phyloP scores from a whole-genome alignment of 2,113 vertebrate genomes.

The Takifugu flavidus region DNA sequence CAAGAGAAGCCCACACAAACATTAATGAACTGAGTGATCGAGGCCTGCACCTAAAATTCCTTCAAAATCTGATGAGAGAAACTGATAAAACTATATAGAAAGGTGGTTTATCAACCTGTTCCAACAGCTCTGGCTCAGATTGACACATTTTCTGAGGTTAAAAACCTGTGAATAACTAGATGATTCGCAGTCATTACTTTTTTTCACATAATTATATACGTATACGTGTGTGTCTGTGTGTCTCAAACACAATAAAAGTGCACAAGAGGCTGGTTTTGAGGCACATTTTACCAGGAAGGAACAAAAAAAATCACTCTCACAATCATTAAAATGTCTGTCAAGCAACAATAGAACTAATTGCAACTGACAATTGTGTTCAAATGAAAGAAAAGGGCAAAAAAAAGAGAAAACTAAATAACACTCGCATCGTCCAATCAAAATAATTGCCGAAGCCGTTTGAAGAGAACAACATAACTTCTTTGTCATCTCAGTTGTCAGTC shows the following conservation, averaged over 20 bases:
- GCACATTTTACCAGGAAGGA: conserved; percentile 3
- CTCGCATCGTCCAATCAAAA: conserved; percentile 27
- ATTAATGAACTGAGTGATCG: too few relatives aligned
- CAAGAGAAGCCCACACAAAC: too few relatives aligned
- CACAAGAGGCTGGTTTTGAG: neutral
- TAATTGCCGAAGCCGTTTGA: conserved; percentile 39
- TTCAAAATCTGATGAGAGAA: too few relatives aligned
- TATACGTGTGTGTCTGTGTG: too few relatives aligned
- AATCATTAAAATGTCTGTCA: conserved; percentile 27
- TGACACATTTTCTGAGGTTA: too few relatives aligned
- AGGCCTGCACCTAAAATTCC: too few relatives aligned
- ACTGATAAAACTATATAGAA: too few relatives aligned
- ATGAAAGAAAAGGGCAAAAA: conserved; percentile 12
- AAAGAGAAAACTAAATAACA: neutral
- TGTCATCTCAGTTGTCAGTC: conserved; percentile 32
- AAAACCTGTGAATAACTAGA: too few relatives aligned
- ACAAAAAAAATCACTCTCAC: conserved; percentile 53
- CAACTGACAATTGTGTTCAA: conserved; percentile 29
- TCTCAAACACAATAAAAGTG: neutral
- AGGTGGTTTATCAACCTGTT: too few relatives aligned
- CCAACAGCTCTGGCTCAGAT: too few relatives aligned
- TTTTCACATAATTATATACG: too few relatives aligned
- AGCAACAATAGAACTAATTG: conserved; percentile 36
- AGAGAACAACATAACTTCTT: conserved; percentile 35
- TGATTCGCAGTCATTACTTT: too few relatives aligned